Conservation (phyloP, 2,113 vertebrate species). For the Brachyistius frenatus region DNA sequence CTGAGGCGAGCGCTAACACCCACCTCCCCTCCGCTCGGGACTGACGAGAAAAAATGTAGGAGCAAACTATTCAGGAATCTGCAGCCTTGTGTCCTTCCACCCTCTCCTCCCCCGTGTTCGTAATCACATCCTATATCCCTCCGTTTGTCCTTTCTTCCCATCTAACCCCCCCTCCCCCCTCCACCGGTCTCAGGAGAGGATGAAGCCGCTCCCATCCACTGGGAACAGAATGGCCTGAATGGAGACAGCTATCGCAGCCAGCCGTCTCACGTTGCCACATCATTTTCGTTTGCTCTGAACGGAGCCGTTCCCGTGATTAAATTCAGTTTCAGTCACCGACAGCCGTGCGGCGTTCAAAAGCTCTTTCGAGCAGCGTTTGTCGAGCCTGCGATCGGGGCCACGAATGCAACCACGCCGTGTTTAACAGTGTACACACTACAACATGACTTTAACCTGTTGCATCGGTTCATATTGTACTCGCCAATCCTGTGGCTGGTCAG, state of each 20-base stretch:
- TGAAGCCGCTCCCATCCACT: constrained; percentile 59
- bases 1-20: constrained; percentile 60
- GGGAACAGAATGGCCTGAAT: constrained; percentile 51
- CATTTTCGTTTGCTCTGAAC: not conserved
- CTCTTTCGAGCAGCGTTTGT: not conserved
- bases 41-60: not conserved
- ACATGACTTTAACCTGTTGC: no score
- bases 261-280: not conserved
- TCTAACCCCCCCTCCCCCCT: not conserved
- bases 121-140: not conserved
- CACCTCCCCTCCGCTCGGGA: constrained; percentile 51
- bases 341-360: not conserved
- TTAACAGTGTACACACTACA: no score
- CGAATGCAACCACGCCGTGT: not conserved
- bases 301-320: not conserved
- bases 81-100: no score
- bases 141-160: no score
- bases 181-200: constrained; percentile 38
- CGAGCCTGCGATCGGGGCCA: not conserved
- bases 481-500: no score
- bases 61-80: not conserved
- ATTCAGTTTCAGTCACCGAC: not conserved
- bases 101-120: not conserved
- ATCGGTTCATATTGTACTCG: no score
- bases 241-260: constrained; percentile 42